Base-by-base conservation (phyloP, 2,888 invertebrate species). In the Xestia sexstrigata region DNA sequence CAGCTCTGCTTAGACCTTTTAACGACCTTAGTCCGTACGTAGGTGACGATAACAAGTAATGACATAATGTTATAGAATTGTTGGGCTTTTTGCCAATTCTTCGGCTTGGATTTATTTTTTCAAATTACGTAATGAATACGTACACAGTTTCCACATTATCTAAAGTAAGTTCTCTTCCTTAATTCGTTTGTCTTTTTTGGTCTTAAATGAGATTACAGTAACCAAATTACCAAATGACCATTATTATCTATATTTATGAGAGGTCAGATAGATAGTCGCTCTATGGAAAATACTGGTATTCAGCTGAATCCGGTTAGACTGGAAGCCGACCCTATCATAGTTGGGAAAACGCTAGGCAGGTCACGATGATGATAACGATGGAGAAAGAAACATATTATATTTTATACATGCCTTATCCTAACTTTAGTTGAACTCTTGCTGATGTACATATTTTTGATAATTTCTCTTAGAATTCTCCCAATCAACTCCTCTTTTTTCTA, bases 401-500 rank as follows among this genome's bases (percentile, higher is more conserved):
- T 11, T 1, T 39, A 39, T 39, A 39, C 1, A 39, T 39, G 39
- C 39, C 39, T 8, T 39, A 8, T 39, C 9, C 9, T 8, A 39
- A n/a, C 3, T n/a, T n/a, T 55, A 55, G 13, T n/a, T 13, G 13
- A 13, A n/a, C 13, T 26, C 58, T 15, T 58, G 13, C 13, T 15
- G 13, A 15, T 13, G 6, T 15, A 58, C 35, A 35, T 3, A 58
- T 60, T 60, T 60, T 30, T 17, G 3, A 26, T 17, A 58, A 26
- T 26, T 26, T 58, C 7, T 15, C 6, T 52, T 4, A 20, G n/a
- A 9, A 45, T 49, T 26, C 2, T 17, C 9, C 35, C 15, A 20
- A 45, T 20, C 20, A 60, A 39, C 42, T 42, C 20, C 5, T 11
- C 20, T 49, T 1, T 74, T 70, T 81, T 74, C 11, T 78, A 60